Percentiles rank a stretch among this genome's conserved stretches.
These are phyloP conservation scores for Manis crassicaudata DNA, from an alignment of 2,797 vertebrate species.

Conservation along the genomic window DNA sequence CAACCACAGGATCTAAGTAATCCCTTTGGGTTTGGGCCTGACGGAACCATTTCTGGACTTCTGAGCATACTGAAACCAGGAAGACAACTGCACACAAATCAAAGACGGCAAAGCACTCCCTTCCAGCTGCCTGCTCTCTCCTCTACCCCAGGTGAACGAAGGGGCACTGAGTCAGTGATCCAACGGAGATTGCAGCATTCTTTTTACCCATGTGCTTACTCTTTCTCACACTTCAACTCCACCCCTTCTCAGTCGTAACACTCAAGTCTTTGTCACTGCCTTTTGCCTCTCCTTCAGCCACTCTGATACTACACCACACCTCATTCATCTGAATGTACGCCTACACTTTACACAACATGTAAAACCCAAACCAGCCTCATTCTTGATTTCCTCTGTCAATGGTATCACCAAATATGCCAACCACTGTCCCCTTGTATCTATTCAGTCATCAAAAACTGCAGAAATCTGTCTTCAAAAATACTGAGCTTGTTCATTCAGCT, in stretches of 20 bases:
- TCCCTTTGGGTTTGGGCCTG: neutral
- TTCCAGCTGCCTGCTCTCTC: neutral
- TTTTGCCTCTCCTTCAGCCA: neutral
- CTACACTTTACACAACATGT: neutral
- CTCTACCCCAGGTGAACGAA: neutral
- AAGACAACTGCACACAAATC: slow-evolving; percentile 5
- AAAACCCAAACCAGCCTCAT: neutral
- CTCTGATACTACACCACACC: neutral
- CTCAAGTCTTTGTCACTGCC: neutral
- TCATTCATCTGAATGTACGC: neutral
- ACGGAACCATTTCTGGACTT: slow-evolving; percentile 1
- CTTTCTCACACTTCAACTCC: neutral
- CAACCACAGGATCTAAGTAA: neutral
- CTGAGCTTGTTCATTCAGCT: neutral
- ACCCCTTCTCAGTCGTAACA: neutral
- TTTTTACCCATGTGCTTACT: neutral
- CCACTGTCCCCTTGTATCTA: neutral
- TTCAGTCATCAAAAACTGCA: neutral
- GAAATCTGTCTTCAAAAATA: neutral
- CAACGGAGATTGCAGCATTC: neutral
- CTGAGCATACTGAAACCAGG: neutral
- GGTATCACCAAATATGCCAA: neutral
- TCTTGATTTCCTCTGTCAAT: neutral
- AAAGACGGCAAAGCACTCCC: neutral
- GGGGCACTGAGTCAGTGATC: neutral